Evolutionary conservation across 2,113 vertebrate species (phyloP), one percentile per base, ranked within the genome.

Genomic region (Corvus moneduloides): DNA sequence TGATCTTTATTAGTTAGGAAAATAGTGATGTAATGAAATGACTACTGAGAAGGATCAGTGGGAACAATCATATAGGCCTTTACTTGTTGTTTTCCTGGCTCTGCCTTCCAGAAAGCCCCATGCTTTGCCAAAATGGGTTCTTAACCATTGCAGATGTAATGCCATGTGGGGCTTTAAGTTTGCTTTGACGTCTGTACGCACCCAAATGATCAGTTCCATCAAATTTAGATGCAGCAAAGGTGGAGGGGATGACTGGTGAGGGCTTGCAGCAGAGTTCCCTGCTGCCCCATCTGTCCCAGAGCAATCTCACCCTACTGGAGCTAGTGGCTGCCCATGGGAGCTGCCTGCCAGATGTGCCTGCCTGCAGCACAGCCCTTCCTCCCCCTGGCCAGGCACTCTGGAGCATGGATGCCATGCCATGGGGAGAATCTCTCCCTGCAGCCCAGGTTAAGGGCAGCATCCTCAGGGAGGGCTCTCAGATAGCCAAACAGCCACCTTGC

Each of bases 1-100:
- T 93, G 90, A 92, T 79, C 76, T 63, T 94, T 94, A 52, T 91
- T 92, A 49, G 64, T 93, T 77, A 78, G 91, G 81, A 89, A 87
- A 91, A 89, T 58, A 44, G 54, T 93, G 96, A 89, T 49, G 58
- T 94, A 72, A 93, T 91, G 44, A 92, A 69, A 43, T 66, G 55
- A 37, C 54, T 96, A 52, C 59, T 56, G 76, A 44, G 51, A n/a
- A 54, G 35, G 10, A 64, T 49, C 37, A 39, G 19, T 11, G 74
- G 90, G 35, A 87, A 33, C 67, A 79, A 51, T 74, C n/a, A 13
- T 24, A 61, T 2, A 12, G 66, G n/a, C 43, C 44, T 83, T 76
- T 69, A 17, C 85, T 49, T 94, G 58, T 56, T 2, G 1, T 69
- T 86, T 90, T 24, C 41, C 37, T 92, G 72, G 24, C 35, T 86